Base-by-base conservation (phyloP, 2,888 invertebrate species). In the Eretmocerus hayati region DNA sequence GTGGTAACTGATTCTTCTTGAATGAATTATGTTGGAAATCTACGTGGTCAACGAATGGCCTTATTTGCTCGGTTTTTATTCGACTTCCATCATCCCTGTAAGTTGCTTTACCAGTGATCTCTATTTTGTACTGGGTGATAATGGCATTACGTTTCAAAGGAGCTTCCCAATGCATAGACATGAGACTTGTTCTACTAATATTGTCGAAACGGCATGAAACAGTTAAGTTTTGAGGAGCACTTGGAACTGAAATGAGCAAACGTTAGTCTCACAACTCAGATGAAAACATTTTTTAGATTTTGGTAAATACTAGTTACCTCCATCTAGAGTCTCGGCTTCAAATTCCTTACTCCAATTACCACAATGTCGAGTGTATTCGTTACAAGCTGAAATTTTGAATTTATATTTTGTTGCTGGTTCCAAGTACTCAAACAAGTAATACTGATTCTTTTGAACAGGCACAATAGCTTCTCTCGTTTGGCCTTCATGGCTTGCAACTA, bases 241-340 rank as follows among this genome's bases (percentile, higher is more conserved):
- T 83, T 1, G 90, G 82, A 13, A 80, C 81, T 74, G 54, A 26
- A 65, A 42, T 41, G 20, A 48, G 32, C 5, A n/a, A 33, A n/a
- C 15, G 15, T n/a, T 9, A 5, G 4, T 19, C 15, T 40, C 2
- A 39, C 8, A 39, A 45, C 8, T 20, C 18, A 42, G 16, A 26
- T 26, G 18, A 15, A n/a, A 30, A 37, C 20, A 30, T n/a, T n/a
- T n/a, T n/a, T 48, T 35, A 18, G 8, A 9, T 30, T 30, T 9
- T 13, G 30, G 21, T 31, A 47, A 16, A 11, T 3, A 35, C 37
- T 16, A 16, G 37, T 13, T 60, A 74, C 73, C 69, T 3, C 90
- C 91, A 67, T 90, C 90, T 73, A 88, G 77, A 1, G 91, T 91
- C 0, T 85, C 85, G 0, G 87, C 90, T 63, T 85, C 84, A 55